phyloP scores from a whole-genome alignment of 2,888 invertebrate species.

The Lasioglossum pauxillum region DNA sequence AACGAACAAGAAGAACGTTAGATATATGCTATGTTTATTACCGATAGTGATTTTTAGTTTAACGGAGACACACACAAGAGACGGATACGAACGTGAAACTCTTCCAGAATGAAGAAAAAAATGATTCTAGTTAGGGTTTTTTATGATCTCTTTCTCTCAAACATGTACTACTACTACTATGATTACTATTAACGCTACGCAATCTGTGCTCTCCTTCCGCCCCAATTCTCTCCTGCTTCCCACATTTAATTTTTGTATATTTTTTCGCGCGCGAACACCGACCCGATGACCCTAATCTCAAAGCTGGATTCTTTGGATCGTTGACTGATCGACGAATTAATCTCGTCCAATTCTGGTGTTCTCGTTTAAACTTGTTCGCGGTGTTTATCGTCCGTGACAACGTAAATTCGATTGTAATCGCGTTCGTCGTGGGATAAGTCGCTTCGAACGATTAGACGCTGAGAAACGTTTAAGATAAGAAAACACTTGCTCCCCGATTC shows the following conservation, averaged over 20 bases:
- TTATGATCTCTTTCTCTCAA: slow-evolving; percentile 84
- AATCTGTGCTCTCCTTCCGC: slow-evolving; percentile 76
- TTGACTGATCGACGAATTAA: not conserved
- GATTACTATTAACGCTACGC: slow-evolving; percentile 81
- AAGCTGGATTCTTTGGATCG: not conserved
- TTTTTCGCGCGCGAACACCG: slow-evolving; percentile 65
- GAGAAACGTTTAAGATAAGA: not conserved
- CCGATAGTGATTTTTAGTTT: slow-evolving; percentile 82
- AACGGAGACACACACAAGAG: slow-evolving; percentile 17
- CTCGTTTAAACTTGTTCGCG: not conserved
- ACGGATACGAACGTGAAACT: slow-evolving; percentile 73
- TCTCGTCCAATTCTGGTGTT: not conserved
- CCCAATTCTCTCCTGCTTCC: not conserved
- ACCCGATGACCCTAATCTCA: not conserved
- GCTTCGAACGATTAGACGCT: not conserved
- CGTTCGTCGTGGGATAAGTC: not conserved
- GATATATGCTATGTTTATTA: slow-evolving; percentile 79
- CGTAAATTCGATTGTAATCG: not conserved
- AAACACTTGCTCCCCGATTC: not conserved
- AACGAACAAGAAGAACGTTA: slow-evolving; percentile 59
- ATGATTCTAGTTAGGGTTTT: slow-evolving; percentile 85
- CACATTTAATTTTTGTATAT: slow-evolving; percentile 68
- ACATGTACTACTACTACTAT: slow-evolving; percentile 80
- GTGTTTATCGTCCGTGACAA: not conserved
- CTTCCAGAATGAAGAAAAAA: slow-evolving; percentile 75